Conservation (phyloP, 2,113 vertebrate genomes). For the Cheirogaleus medius region DNA sequence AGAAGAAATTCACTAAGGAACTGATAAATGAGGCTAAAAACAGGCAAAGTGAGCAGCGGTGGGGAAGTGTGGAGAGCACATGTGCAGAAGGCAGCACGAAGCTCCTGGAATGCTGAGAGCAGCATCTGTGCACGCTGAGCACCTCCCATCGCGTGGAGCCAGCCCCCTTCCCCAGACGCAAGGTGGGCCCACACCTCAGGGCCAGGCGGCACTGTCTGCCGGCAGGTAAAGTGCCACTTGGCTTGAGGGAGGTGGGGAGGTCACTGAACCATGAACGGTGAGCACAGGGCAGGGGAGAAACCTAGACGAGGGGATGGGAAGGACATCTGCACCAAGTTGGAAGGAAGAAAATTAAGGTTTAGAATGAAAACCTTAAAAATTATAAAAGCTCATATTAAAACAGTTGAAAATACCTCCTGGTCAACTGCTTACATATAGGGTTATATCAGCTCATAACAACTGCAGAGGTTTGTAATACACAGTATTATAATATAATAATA, state of each 20-base stretch:
- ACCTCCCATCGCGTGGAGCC: fast-evolving
- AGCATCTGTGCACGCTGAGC: fast-evolving
- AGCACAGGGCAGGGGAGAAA: neutral
- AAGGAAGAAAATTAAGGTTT: neutral
- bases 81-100: neutral
- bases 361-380: neutral
- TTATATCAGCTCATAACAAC: neutral
- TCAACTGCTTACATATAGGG: fast-evolving
- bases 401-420: neutral
- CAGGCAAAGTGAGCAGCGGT: neutral
- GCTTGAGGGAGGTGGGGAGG: neutral
- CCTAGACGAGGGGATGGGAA: neutral
- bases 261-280: neutral
- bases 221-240: neutral
- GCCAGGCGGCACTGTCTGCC: fast-evolving
- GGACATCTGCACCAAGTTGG: neutral
- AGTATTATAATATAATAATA: too few species aligned
- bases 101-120: fast-evolving
- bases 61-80: fast-evolving
- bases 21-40: neutral
- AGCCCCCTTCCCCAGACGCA: neutral
- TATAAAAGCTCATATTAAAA: neutral
- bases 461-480: neutral
- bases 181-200: fast-evolving
- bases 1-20: neutral